Evolutionary conservation across 2,113 vertebrate species (phyloP).

Genomic region (Thunnus thynnus): DNA sequence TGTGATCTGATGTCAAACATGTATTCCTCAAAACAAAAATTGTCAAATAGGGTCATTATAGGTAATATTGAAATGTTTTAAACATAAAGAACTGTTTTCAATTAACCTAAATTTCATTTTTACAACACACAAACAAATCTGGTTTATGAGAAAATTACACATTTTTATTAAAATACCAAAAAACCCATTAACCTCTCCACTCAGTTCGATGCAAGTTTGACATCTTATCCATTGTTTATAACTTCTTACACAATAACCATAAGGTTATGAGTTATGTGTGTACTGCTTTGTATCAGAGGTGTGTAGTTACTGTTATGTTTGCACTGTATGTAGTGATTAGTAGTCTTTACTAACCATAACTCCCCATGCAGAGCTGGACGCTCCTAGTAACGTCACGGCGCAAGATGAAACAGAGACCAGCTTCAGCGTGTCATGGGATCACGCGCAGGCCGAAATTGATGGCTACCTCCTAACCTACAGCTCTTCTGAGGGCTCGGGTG

Average conservation of each 20-base stretch:
- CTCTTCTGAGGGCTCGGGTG: constrained; percentile 78
- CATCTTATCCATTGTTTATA: constrained; percentile 65
- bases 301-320: constrained; percentile 27
- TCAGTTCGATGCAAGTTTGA: constrained; percentile 39
- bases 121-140: not conserved
- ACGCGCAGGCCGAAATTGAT: constrained; percentile 80
- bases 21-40: not conserved
- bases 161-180: not conserved
- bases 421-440: constrained; percentile 81
- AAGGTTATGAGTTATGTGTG: not conserved
- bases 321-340: constrained; percentile 25
- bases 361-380: constrained; percentile 65
- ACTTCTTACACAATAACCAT: constrained; percentile 12
- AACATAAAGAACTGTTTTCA: too few species aligned
- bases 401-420: constrained; percentile 80
- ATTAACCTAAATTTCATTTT: not conserved
- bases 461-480: constrained; percentile 85
- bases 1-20: constrained; percentile 47
- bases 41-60: too few species aligned
- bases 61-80: too few species aligned
- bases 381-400: constrained; percentile 49
- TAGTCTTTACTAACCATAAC: constrained; percentile 54
- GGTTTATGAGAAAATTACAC: not conserved
- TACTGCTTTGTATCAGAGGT: constrained; percentile 1
- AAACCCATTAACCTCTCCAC: not conserved